Evolutionary conservation across 1,140 invertebrate genomes (phyloP).

Genomic region (Scaptomyza graminum): DNA sequence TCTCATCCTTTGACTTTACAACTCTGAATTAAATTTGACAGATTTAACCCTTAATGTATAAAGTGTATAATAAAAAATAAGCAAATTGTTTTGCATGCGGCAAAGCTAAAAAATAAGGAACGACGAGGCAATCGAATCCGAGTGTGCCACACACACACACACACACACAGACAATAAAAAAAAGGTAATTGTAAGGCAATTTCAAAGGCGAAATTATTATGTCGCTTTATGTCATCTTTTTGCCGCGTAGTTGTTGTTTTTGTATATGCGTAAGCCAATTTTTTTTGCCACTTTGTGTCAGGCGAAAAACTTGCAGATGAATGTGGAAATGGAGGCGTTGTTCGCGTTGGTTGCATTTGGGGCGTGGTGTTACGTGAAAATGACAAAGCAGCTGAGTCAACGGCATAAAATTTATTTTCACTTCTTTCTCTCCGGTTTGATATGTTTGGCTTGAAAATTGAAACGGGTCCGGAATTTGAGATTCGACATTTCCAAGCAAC

Average conservation of each 20-base stretch:
- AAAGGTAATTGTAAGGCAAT: constrained; percentile 80
- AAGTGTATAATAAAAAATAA: constrained; percentile 42
- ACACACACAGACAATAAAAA: constrained; percentile 12
- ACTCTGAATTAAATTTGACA: neutral
- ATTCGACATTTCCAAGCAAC: constrained; percentile 60
- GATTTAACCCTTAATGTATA: constrained; percentile 5
- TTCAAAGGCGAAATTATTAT: constrained; percentile 81
- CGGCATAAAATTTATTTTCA: constrained; percentile 75
- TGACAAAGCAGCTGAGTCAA: constrained; percentile 76
- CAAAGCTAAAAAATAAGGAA: constrained; percentile 53
- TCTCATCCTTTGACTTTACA: neutral
- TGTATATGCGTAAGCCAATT: neutral
- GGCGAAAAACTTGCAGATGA: constrained; percentile 55
- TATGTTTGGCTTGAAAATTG: constrained; percentile 75
- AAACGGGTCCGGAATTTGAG: constrained; percentile 37
- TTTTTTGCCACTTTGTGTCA: neutral
- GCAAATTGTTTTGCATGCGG: constrained; percentile 36
- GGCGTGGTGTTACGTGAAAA: constrained; percentile 62
- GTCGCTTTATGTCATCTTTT: constrained; percentile 81
- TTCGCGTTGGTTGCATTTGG: constrained; percentile 11
- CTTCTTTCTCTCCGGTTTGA: constrained; percentile 49
- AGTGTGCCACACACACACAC: constrained; percentile 2
- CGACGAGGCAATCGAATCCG: constrained; percentile 34
- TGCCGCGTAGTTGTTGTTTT: constrained; percentile 6
- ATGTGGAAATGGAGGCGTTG: constrained; percentile 49